Evolutionary conservation across 1,140 invertebrate species (phyloP).

Genomic region (Amphibalanus amphitrite): DNA sequence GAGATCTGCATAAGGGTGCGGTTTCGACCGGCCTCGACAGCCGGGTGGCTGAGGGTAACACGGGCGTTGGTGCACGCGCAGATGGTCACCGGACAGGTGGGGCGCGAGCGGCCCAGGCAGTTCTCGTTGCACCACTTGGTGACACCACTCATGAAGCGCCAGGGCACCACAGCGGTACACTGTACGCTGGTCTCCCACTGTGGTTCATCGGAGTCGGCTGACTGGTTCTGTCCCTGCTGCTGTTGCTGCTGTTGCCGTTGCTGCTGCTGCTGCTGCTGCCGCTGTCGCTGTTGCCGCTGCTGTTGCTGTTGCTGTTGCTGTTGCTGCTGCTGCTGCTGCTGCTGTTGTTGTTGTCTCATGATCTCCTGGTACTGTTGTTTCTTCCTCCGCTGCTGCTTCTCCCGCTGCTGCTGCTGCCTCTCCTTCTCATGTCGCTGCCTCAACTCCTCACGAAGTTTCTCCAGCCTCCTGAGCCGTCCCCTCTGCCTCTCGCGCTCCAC

Average conservation of each 20-base stretch:
- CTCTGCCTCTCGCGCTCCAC: background rate
- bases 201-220: background rate
- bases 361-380: no score
- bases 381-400: background rate
- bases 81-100: background rate
- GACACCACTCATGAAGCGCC: background rate
- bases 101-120: background rate
- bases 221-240: background rate
- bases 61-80: background rate
- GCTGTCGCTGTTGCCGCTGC: background rate
- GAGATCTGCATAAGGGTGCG: background rate
- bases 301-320: background rate
- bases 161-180: background rate
- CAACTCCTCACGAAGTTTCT: no score
- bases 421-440: background rate
- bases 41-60: background rate
- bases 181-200: background rate
- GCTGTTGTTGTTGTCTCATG: no score
- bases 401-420: background rate
- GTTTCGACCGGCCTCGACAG: background rate
- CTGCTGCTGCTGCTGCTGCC: background rate
- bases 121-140: background rate
- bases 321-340: background rate
- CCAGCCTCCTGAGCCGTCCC: background rate
- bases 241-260: background rate